Percentiles rank a stretch among this genome's conserved stretches.
Evolutionary conservation across 2,888 invertebrate genomes (phyloP).

Genomic region (Brachypalpus laphriformis): DNA sequence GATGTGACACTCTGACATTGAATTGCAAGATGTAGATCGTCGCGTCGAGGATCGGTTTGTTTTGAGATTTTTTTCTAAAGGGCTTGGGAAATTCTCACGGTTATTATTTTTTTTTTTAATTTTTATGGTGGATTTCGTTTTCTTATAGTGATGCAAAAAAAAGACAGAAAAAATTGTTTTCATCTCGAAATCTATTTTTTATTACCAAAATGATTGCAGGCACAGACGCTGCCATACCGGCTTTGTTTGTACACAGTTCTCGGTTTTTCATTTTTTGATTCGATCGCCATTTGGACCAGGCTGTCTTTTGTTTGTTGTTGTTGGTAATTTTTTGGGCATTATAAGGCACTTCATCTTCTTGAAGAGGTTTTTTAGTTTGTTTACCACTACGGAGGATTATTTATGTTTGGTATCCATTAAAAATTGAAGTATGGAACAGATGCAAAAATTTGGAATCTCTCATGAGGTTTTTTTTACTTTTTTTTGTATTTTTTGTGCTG

Average conservation of each 20-base stretch:
- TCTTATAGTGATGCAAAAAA: conserved; percentile 20
- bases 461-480: not conserved
- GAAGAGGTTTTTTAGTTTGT: conserved; percentile 39
- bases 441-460: conserved; percentile 69
- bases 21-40: conserved; percentile 66
- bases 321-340: conserved; percentile 32
- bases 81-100: conserved; percentile 68
- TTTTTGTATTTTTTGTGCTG: conserved; percentile 19
- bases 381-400: conserved; percentile 48
- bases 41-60: not conserved
- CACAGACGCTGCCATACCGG: conserved; percentile 8
- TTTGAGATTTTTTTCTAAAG: conserved; percentile 3
- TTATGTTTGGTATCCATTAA: conserved; percentile 66
- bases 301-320: conserved; percentile 16
- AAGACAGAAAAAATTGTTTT: conserved; percentile 16
- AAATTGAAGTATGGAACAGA: conserved; percentile 70
- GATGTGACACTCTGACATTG: conserved; percentile 65
- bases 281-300: conserved; percentile 58
- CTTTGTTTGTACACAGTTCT: conserved; percentile 29
- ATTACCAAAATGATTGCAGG: conserved; percentile 19
- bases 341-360: conserved; percentile 56
- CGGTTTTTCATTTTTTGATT: conserved; percentile 7
- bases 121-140: conserved; percentile 5
- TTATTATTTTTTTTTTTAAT: conserved; percentile 31
- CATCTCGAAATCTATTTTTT: conserved; percentile 33